Conservation (phyloP, 2,113 vertebrate genomes). For the Thymallus thymallus region DNA sequence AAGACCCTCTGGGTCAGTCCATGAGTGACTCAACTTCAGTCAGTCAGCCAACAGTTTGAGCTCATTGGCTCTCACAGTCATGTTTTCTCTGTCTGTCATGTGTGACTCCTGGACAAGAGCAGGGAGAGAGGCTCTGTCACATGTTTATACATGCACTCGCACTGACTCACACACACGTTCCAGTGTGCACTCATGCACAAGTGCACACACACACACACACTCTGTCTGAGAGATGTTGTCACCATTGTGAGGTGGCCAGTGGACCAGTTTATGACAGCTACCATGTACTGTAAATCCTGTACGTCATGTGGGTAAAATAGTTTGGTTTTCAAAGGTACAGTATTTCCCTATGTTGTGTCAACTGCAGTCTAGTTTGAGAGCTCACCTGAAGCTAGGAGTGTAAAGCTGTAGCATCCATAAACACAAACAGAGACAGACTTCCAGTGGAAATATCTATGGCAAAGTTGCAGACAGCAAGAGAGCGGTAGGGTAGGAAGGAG, state of each 20-base stretch:
- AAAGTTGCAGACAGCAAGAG: background rate
- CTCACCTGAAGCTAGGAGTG: background rate
- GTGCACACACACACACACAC: background rate
- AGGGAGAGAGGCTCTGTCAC: background rate
- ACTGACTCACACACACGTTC: background rate
- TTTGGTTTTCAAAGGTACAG: no score
- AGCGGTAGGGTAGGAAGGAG: background rate
- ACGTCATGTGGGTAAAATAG: background rate
- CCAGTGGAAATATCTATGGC: no score
- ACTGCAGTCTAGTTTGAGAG: background rate
- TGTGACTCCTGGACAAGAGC: background rate
- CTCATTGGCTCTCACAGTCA: background rate
- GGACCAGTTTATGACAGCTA: conserved; percentile 7
- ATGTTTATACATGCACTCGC: background rate
- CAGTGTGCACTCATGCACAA: background rate
- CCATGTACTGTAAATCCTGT: background rate
- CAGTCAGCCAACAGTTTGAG: background rate
- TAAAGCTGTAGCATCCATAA: no score
- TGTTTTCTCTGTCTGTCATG: conserved; percentile 15
- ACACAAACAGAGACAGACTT: no score
- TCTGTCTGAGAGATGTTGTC: background rate
- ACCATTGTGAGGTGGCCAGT: background rate
- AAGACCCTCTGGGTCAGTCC: background rate
- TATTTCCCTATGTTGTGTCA: background rate
- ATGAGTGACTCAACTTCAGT: conserved; percentile 3